A percentile compares a stretch with the other conserved stretches of the same genome.
These are phyloP conservation scores for Tachycineta bicolor DNA, from an alignment of 2,113 vertebrate genomes.

Conservation along the genomic window DNA sequence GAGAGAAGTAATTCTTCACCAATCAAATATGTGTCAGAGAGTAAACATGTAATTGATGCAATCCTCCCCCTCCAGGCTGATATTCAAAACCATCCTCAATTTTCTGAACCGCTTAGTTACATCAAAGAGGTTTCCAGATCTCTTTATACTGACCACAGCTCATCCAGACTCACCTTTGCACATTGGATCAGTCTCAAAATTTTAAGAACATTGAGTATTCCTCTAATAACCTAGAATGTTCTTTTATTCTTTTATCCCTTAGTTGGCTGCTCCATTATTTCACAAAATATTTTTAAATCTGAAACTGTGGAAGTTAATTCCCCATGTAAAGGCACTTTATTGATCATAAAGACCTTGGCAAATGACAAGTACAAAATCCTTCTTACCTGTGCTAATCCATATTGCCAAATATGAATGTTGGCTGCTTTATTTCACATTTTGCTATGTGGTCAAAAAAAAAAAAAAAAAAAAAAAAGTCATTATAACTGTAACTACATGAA, in stretches of 20 bases:
- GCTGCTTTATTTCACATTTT: neutral
- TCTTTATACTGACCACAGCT: neutral
- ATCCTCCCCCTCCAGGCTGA: neutral
- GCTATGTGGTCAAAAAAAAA: rapidly evolving
- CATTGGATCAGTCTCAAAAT: neutral
- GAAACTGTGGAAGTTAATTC: neutral
- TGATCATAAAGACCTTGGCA: neutral
- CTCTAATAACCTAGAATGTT: neutral
- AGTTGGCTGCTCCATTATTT: neutral
- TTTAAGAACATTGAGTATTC: neutral
- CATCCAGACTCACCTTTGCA: neutral
- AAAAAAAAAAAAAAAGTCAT: rapidly evolving
- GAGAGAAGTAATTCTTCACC: neutral
- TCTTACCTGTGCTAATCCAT: neutral
- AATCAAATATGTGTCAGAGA: neutral
- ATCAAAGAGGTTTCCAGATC: neutral
- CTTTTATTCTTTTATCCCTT: neutral
- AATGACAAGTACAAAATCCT: neutral
- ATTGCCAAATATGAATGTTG: neutral
- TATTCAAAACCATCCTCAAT: neutral
- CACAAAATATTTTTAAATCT: neutral
- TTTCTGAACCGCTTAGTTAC: neutral
- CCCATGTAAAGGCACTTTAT: neutral
- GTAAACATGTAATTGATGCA: neutral
- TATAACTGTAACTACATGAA: neutral